Conservation (phyloP, 2,888 invertebrate species). For the Priocnemis perturbator region DNA sequence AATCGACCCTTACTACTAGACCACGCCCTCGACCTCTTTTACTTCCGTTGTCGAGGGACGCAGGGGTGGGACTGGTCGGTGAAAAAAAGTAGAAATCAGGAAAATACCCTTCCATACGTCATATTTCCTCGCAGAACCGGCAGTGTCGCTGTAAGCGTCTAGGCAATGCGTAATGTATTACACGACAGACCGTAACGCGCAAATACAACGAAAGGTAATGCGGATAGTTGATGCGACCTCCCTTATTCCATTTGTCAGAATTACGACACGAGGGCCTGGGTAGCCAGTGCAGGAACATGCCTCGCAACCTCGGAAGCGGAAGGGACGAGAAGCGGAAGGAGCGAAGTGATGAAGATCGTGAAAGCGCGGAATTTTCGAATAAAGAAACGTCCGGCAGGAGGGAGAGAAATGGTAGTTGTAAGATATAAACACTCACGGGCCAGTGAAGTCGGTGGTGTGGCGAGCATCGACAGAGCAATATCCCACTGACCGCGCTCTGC, state of each 20-base stretch:
- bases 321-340: background rate
- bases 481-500: too few species aligned
- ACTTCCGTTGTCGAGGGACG: too few species aligned
- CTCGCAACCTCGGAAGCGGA: too few species aligned
- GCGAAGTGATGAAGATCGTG: background rate
- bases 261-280: slow-evolving; percentile 23
- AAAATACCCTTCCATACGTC: slow-evolving; percentile 1
- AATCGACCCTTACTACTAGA: slow-evolving; percentile 14
- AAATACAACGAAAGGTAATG: slow-evolving; percentile 46
- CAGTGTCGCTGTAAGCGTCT: background rate
- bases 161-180: slow-evolving; percentile 38
- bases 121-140: slow-evolving; percentile 22
- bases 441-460: too few species aligned
- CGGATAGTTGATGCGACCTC: slow-evolving; percentile 46
- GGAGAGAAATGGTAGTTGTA: too few species aligned
- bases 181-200: slow-evolving; percentile 32
- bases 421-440: too few species aligned
- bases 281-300: background rate
- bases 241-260: slow-evolving; percentile 41
- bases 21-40: background rate
- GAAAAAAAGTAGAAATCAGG: too few species aligned
- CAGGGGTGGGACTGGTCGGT: too few species aligned
- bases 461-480: too few species aligned
- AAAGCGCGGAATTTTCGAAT: too few species aligned
- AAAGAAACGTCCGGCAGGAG: too few species aligned